Base-by-base conservation (phyloP, 2,113 vertebrate species). In the Malurus alboscapulatus region DNA sequence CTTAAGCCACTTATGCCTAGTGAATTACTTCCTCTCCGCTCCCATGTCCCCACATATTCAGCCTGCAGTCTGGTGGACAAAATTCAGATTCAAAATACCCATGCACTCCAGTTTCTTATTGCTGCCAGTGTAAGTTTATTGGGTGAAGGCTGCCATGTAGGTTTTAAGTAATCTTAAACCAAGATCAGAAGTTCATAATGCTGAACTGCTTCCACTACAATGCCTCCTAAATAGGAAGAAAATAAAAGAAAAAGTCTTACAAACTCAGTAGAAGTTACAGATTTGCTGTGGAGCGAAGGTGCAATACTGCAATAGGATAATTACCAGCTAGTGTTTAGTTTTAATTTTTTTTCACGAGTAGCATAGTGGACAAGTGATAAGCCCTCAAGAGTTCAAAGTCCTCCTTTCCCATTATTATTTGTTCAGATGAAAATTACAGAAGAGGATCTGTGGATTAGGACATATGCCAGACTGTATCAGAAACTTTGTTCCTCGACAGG, bases 381-480 rank as follows among this genome's bases (percentile, higher is more conserved):
- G 16, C 5, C 24, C 24, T 77, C 42, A 81, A n/a, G 14, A 89
- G 16, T 48, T 96, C 53, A 45, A 93, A 81, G 32, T 51, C 27
- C 34, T 85, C 53, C 24, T 80, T 95, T 95, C 76, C 45, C 87
- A 16, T 90, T 91, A 32, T 91, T 26, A 84, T 45, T 87, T 36
- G 93, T 94, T 55, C 79, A 99, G 99, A 99, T 99, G 98, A 99
- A 98, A 96, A 98, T 99, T 77, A 98, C 98, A 6, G 98, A 99
- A 85, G 98, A 99, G 63, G 99, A 99, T 92, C 94, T 99, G 12
- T 99, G 99, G 99, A 99, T 99, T 83, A 96, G 98, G 53, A 99
- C 99, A 4, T 99, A 99, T 25, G 99, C 99, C 68, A 98, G 99
- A 92, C 98, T 99, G 48, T 99, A 99, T 87, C 99, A 99, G 98